Conservation (phyloP, 2,888 invertebrate genomes). For the Heliconius charithonia region DNA sequence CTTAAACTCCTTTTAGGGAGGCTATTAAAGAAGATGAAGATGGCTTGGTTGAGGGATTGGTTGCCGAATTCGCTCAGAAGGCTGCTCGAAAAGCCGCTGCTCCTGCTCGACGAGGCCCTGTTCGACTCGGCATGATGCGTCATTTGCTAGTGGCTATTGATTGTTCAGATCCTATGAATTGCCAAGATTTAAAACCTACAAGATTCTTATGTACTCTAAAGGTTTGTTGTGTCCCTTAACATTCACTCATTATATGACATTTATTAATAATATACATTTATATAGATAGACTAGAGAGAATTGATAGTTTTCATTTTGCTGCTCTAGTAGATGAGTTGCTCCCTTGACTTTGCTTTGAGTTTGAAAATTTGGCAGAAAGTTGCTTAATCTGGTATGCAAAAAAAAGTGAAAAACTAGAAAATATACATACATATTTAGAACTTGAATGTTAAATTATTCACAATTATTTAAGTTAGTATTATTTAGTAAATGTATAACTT, state of each 20-base stretch:
- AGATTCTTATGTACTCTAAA: slow-evolving; percentile 93
- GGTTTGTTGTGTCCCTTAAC: slow-evolving; percentile 73
- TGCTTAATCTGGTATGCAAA: too few species aligned
- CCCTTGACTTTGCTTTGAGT: too few species aligned
- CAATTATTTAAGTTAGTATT: too few species aligned
- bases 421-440: too few species aligned
- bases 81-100: slow-evolving; percentile 91
- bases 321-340: too few species aligned
- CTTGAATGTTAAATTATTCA: too few species aligned
- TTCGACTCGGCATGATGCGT: slow-evolving; percentile 99
- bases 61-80: slow-evolving; percentile 95
- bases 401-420: too few species aligned
- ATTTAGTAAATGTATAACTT: not conserved
- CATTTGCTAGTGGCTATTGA: slow-evolving; percentile 96
- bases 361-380: too few species aligned
- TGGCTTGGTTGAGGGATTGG: slow-evolving; percentile 94
- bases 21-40: slow-evolving; percentile 98
- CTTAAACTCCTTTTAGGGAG: slow-evolving; percentile 86
- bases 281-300: too few species aligned
- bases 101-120: slow-evolving; percentile 87
- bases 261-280: not conserved
- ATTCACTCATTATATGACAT: not conserved
- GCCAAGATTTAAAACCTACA: slow-evolving; percentile 97
- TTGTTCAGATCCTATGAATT: slow-evolving; percentile 96
- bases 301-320: too few species aligned